A percentile compares a stretch with the other conserved stretches of the same genome.
Conservation (phyloP, 2,888 invertebrate genomes). For the Parelbella ahira region DNA sequence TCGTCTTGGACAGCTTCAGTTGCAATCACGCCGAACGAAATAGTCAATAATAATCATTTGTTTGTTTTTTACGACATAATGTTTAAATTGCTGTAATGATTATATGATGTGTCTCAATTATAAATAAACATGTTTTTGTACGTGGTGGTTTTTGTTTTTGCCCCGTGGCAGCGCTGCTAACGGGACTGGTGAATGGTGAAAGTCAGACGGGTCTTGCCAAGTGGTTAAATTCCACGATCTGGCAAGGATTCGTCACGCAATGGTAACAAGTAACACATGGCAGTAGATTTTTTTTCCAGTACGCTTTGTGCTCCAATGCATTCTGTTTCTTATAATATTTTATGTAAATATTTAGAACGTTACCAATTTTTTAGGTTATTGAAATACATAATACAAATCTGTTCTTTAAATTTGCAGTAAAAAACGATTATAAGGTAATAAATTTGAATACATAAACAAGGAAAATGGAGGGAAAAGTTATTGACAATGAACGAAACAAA, state of each 20-base stretch:
- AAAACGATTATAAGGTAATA: too few relatives aligned
- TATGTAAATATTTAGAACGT: too few relatives aligned
- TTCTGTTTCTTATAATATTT: neutral
- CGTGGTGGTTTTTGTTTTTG: constrained; percentile 41
- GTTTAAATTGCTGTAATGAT: constrained; percentile 76
- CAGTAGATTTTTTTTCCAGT: neutral
- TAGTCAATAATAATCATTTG: constrained; percentile 50
- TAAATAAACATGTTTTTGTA: constrained; percentile 77
- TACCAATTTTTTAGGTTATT: too few relatives aligned
- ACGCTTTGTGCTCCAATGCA: neutral
- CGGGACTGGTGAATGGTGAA: constrained; percentile 25
- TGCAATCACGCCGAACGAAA: constrained; percentile 70
- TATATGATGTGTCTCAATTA: constrained; percentile 62
- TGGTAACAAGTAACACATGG: neutral
- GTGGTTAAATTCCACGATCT: constrained; percentile 14
- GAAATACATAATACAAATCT: too few relatives aligned
- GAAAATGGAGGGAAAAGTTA: too few relatives aligned
- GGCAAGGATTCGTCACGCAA: constrained; percentile 14
- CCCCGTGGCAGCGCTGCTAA: constrained; percentile 34
- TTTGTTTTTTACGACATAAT: constrained; percentile 69
- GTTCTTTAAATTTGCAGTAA: too few relatives aligned
- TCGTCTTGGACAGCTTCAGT: constrained; percentile 55
- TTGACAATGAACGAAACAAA: too few relatives aligned
- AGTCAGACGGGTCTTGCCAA: neutral
- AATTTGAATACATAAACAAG: too few relatives aligned